A percentile compares a stretch with the other conserved stretches of the same genome.
phyloP scores from a whole-genome alignment of 2,888 invertebrate genomes.

The Zaprionus lineosus region DNA sequence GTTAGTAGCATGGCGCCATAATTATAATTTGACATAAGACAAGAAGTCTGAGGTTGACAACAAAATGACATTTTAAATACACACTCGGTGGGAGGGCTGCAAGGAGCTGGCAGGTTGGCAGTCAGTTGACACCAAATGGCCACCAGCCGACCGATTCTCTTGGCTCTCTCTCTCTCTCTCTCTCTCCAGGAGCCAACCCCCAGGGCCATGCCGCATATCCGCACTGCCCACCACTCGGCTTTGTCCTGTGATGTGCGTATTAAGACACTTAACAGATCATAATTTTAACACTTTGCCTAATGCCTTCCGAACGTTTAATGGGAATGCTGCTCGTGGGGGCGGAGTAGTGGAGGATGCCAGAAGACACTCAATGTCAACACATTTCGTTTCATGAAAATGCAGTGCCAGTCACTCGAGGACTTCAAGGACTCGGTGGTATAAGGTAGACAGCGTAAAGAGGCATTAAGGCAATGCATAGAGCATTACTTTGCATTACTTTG shows the following conservation, averaged over 20 bases:
- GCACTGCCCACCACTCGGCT: conserved; percentile 15
- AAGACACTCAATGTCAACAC: too few species aligned
- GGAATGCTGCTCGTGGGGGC: not conserved
- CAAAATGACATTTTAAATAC: conserved; percentile 80
- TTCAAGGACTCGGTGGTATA: too few species aligned
- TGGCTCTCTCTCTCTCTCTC: too few species aligned
- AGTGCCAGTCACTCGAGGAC: too few species aligned
- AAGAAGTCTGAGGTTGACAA: conserved; percentile 81
- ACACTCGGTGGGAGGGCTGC: conserved; percentile 23
- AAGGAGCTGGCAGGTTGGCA: conserved; percentile 11
- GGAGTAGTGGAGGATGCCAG: too few species aligned
- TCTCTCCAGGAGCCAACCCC: conserved; percentile 5
- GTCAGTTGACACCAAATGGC: conserved; percentile 39
- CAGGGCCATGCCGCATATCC: not conserved
- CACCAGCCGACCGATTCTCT: conserved; percentile 34
- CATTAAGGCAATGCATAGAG: too few species aligned
- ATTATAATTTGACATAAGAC: conserved; percentile 80
- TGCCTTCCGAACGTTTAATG: conserved; percentile 41
- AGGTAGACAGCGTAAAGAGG: too few species aligned
- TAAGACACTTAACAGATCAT: conserved; percentile 76
- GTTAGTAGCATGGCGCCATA: conserved; percentile 72
- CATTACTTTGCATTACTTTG: too few species aligned
- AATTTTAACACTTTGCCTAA: conserved; percentile 75
- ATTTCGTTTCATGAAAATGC: too few species aligned
- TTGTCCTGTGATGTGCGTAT: conserved; percentile 49